Evolutionary conservation across 30 jellyfish, hydroid and myxozoan species (phyloP), one percentile per base, ranked within the genome.

Genomic region (Chrysaora quinquecirrha): DNA sequence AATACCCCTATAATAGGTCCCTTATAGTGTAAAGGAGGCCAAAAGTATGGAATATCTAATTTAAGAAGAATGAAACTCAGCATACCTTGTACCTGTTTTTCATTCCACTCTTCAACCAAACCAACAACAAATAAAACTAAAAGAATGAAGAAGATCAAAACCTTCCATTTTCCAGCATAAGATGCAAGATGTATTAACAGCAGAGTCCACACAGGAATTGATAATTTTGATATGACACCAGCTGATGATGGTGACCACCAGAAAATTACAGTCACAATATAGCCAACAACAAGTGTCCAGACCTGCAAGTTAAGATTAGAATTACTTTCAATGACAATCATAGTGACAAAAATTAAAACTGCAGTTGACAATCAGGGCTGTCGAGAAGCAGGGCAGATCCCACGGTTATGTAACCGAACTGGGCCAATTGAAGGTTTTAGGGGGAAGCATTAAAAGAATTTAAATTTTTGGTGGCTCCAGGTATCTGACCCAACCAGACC

Each of bases 231-330:
- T 18, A 91, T 29, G 58, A 79, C 68, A 34, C 34, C 66, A 3
- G 85, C 60, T 18, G 91, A 75, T 12, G 82, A 54, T 19, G 91
- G 90, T n/a, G 73, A 68, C 84, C 78, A 75, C 77, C 77, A 85
- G 49, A 85, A 84, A 28, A 85, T 52, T 14, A 92, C 74, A 24
- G 86, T 58, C 28, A 85, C 23, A 6, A 81, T 64, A 68, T 85
- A 92, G 25, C 95, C 96, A 63, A 78, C 84, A 74, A 86, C 86
- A 31, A 83, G 24, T 23, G 98, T 80, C 98, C 96, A 92, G 19
- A 92, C 95, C 98, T 90, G 23, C n/a, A n/a, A n/a, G n/a, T n/a
- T n/a, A n/a, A 46, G 16, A 62, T 0, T 16, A 48, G 47, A 35
- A 58, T n/a, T 1, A 76, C n/a, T 18, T 24, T 33, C 24, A 66